Conservation (phyloP, 2,888 invertebrate species). For the Philaethria dido region DNA sequence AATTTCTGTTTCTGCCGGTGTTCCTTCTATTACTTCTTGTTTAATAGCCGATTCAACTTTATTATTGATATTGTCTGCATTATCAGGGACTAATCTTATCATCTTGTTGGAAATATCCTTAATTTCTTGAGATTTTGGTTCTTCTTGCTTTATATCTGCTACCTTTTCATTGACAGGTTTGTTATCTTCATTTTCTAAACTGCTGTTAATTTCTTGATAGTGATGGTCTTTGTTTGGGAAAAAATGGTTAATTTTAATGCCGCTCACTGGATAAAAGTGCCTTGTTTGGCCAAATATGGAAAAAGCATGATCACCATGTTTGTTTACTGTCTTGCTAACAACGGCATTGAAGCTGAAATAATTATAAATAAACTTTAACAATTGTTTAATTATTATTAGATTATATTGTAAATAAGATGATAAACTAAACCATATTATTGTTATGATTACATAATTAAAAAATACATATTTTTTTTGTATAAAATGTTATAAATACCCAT, state of each 20-base stretch:
- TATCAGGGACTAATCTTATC: constrained; percentile 22
- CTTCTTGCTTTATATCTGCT: constrained; percentile 45
- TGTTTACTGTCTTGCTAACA: constrained; percentile 76
- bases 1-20: constrained; percentile 51
- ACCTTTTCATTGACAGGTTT: constrained; percentile 54
- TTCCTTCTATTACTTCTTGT: constrained; percentile 51
- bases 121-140: constrained; percentile 25
- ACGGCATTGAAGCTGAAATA: constrained; percentile 81
- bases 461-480: too few species aligned
- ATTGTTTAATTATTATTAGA: too few species aligned
- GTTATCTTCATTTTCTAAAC: constrained; percentile 44
- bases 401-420: too few species aligned
- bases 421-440: too few species aligned
- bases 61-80: constrained; percentile 23
- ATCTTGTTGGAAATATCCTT: constrained; percentile 29
- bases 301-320: constrained; percentile 69
- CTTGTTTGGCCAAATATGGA: constrained; percentile 67
- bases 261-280: constrained; percentile 64
- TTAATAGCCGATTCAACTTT: constrained; percentile 46
- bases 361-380: neutral
- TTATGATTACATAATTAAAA: too few species aligned
- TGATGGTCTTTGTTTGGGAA: constrained; percentile 65
- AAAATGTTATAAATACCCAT: constrained; percentile 65
- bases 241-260: constrained; percentile 71
- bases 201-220: constrained; percentile 46